Evolutionary conservation across 2,888 invertebrate species (phyloP), one percentile per base, ranked within the genome.

Genomic region (Autographa pulchrina): DNA sequence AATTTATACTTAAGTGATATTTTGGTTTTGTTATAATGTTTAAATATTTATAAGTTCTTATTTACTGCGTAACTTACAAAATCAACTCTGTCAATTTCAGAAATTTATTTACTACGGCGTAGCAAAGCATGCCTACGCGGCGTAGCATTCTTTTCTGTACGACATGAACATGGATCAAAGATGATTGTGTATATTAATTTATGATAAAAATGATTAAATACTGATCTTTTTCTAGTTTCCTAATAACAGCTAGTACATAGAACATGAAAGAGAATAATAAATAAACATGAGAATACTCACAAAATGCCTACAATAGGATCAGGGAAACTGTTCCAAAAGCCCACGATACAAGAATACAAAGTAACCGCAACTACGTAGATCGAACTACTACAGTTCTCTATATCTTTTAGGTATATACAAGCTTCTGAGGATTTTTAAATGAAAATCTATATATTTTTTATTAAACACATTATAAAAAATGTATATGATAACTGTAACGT

Each of bases 321-420:
- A 74, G 72, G 62, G 74, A 77, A 81, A 66, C 70, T 14, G 66
- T 70, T 77, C 54, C 60, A n/a, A 58, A 54, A 54, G 11, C 68
- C 31, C 59, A 67, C 65, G 65, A 62, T 65, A 65, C 38, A 48
- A 20, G 72, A 78, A 73, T 66, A 78, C 71, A 72, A 77, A 75
- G 61, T 69, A 72, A 65, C 66, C 74, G 70, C 74, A 75, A 66
- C 76, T 74, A 74, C 60, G 74, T 74, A 68, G 60, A 77, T 77
- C 74, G 74, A 77, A 78, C 65, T 78, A 43, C 78, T 63, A 65
- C 60, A 78, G 20, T 63, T 68, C 63, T 38, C 59, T 43, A 8
- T 35, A 35, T 35, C 35, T 35, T 35, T 35, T 35, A 35, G 7
- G 8, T 3, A 35, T 35, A 35, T 3, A 35, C 25, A 35, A 8